These are phyloP conservation scores for Thysanoteuthis rhombus DNA, from an alignment of 2,888 invertebrate species.

Conservation along the genomic window DNA sequence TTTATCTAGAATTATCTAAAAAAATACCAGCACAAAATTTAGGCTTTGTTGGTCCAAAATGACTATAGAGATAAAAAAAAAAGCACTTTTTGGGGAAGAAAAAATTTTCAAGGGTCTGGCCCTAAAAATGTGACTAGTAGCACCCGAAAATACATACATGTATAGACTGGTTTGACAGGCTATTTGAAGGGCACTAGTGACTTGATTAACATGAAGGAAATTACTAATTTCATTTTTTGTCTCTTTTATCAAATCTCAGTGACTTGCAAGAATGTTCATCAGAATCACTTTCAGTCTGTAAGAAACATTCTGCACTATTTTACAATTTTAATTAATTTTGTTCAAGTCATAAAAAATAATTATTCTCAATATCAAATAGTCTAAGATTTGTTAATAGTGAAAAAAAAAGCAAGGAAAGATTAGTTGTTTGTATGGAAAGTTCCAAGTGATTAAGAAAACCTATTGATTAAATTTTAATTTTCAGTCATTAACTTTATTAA, in stretches of 20 bases:
- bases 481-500: background rate
- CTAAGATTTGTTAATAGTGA: background rate
- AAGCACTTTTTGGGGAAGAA: no score
- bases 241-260: background rate
- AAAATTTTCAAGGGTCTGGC: no score
- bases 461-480: background rate
- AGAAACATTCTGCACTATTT: background rate
- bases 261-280: background rate
- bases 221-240: background rate
- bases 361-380: background rate
- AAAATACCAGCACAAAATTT: no score
- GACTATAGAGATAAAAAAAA: no score
- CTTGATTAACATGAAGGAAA: no score
- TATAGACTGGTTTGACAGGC: no score
- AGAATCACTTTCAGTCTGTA: background rate
- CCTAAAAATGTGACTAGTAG: no score
- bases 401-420: background rate
- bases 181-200: no score
- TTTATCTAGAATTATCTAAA: no score
- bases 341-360: background rate
- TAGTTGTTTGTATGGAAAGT: background rate
- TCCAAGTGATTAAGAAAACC: background rate
- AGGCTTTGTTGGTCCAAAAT: no score
- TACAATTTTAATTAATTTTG: background rate
- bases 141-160: no score